Percentiles rank a stretch among this genome's conserved stretches.
Conservation (phyloP, 1,140 invertebrate genomes). For the Grapholita molesta region DNA sequence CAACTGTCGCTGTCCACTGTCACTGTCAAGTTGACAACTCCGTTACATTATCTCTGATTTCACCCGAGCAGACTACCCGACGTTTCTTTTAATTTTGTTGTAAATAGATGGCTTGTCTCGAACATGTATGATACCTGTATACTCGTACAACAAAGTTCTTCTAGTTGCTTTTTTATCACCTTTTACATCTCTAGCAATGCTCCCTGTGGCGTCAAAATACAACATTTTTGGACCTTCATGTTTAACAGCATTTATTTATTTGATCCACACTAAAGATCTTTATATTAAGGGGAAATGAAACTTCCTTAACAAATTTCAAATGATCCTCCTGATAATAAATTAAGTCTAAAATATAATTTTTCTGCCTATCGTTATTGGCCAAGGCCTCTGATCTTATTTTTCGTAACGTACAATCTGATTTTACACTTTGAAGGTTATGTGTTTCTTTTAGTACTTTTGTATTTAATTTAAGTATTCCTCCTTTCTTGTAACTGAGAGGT, state of each 20-base stretch:
- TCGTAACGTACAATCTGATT: background rate
- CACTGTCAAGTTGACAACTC: too few species aligned
- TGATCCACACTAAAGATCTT: background rate
- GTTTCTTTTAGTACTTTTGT: background rate
- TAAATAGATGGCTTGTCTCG: too few species aligned
- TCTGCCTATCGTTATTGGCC: background rate
- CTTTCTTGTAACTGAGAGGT: background rate
- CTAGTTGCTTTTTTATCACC: background rate
- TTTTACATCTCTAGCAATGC: background rate
- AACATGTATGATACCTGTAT: background rate
- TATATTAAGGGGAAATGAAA: background rate
- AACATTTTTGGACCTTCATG: background rate
- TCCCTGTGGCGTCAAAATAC: background rate
- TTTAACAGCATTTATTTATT: background rate
- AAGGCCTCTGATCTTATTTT: constrained; percentile 3
- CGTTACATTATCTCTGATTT: too few species aligned
- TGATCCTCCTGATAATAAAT: background rate
- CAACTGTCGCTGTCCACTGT: too few species aligned
- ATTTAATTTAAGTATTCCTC: background rate
- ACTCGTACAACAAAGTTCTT: background rate
- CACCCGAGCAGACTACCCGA: too few species aligned
- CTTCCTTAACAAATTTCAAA: background rate
- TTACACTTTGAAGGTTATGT: background rate
- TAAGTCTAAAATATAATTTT: constrained; percentile 4
- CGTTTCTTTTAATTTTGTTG: too few species aligned